Conservation (phyloP, 2,888 invertebrate genomes). For the Emesis castigata region DNA sequence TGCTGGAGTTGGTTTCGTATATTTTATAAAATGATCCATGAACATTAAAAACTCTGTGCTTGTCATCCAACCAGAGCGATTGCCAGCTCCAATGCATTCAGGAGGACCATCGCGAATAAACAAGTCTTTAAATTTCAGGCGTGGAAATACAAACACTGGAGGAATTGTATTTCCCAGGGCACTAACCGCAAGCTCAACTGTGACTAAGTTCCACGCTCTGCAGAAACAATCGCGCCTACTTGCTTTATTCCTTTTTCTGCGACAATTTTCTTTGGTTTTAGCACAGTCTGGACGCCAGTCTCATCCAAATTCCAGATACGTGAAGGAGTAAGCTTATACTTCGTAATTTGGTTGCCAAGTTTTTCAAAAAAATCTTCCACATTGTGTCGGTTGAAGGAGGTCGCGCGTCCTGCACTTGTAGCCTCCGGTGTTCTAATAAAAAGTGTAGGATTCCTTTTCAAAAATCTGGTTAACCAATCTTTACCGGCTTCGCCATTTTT, state of each 20-base stretch:
- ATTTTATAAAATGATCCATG: constrained; percentile 42
- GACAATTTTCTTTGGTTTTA: too few relatives aligned
- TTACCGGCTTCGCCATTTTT: too few relatives aligned
- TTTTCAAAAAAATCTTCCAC: neutral
- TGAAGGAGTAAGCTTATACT: neutral
- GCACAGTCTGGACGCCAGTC: neutral
- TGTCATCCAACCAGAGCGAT: constrained; percentile 22
- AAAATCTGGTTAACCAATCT: neutral
- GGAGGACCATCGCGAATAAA: neutral
- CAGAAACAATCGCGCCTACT: too few relatives aligned
- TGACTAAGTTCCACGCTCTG: too few relatives aligned
- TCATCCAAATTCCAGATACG: neutral
- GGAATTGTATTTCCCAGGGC: too few relatives aligned
- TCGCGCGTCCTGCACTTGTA: neutral
- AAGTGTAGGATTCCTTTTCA: neutral
- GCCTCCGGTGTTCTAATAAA: neutral
- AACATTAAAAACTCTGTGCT: constrained; percentile 37
- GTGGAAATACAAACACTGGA: too few relatives aligned
- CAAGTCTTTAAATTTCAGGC: too few relatives aligned
- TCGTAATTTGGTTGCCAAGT: neutral
- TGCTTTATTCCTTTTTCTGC: too few relatives aligned
- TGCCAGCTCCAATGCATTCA: neutral
- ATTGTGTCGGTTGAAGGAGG: neutral
- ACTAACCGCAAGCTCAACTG: too few relatives aligned
- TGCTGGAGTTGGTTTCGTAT: constrained; percentile 30